Conservation (phyloP, 1,140 invertebrate genomes). For the Meloidogyne floridensis region DNA sequence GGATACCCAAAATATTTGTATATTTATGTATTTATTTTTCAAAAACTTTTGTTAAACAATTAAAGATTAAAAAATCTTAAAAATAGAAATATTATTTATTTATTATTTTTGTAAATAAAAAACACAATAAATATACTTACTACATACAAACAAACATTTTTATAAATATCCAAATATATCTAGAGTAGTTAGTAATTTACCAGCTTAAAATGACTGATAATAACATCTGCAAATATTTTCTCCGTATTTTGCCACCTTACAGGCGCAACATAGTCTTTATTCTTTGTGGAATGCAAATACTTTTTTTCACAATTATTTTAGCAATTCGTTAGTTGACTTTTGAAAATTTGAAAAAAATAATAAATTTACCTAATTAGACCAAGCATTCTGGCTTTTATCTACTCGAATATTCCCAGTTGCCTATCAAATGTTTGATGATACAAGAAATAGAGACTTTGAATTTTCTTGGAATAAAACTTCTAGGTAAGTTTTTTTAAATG, state of each 20-base stretch:
- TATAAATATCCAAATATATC: background rate
- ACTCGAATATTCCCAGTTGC: conserved; percentile 41
- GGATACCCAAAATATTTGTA: too few species aligned
- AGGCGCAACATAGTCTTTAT: conserved; percentile 14
- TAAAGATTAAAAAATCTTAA: too few species aligned
- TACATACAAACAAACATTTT: background rate
- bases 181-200: background rate
- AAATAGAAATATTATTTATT: background rate
- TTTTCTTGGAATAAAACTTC: conserved; percentile 21
- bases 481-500: background rate
- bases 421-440: conserved; percentile 46
- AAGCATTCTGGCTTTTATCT: conserved; percentile 44
- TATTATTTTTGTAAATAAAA: background rate
- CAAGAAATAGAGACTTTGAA: conserved; percentile 15
- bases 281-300: conserved; percentile 21
- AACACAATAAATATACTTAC: background rate
- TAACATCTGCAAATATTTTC: background rate
- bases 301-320: conserved; percentile 20
- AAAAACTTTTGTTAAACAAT: too few species aligned
- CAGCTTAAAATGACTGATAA: background rate
- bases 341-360: background rate
- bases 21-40: too few species aligned
- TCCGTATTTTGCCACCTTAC: conserved; percentile 28
- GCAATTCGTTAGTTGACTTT: conserved; percentile 18
- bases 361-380: conserved; percentile 23